Evolutionary conservation across 2,888 invertebrate species (phyloP).

Genomic region (Erannis defoliaria): DNA sequence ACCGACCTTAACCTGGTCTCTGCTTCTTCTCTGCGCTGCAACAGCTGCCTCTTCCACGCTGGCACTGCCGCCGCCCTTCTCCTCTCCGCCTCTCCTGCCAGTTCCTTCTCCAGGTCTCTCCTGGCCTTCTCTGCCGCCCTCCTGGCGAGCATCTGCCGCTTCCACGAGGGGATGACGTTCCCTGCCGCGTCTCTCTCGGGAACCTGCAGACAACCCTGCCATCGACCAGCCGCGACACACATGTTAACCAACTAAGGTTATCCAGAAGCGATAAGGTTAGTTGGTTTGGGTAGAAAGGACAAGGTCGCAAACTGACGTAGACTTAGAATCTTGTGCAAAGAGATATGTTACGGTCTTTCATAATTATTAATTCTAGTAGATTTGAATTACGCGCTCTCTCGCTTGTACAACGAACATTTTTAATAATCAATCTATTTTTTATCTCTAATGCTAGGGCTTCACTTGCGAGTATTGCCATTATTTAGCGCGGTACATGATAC

Average conservation of each 20-base stretch:
- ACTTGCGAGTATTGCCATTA: too few species aligned
- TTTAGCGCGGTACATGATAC: too few species aligned
- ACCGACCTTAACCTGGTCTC: slow-evolving; percentile 92
- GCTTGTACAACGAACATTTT: too few species aligned
- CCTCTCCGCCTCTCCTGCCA: slow-evolving; percentile 94
- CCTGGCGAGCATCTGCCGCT: slow-evolving; percentile 97
- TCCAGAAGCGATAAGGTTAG: slow-evolving; percentile 34
- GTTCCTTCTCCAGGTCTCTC: slow-evolving; percentile 95
- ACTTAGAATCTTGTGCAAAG: not conserved
- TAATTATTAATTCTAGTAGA: too few species aligned
- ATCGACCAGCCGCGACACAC: slow-evolving; percentile 74
- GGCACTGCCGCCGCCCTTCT: slow-evolving; percentile 95
- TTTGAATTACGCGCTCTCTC: too few species aligned
- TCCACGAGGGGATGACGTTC: slow-evolving; percentile 97
- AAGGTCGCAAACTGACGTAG: slow-evolving; percentile 17
- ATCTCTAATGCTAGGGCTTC: too few species aligned
- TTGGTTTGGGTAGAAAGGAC: slow-evolving; percentile 30
- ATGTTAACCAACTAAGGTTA: slow-evolving; percentile 45
- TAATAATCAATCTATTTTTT: too few species aligned
- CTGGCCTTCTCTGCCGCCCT: slow-evolving; percentile 97
- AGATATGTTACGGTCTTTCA: not conserved
- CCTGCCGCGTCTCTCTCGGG: slow-evolving; percentile 96
- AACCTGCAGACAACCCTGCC: slow-evolving; percentile 89
- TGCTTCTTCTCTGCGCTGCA: slow-evolving; percentile 93
- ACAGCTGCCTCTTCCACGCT: slow-evolving; percentile 96